phyloP scores from a whole-genome alignment of 2,797 vertebrate species.

The Myripristis jacobus region DNA sequence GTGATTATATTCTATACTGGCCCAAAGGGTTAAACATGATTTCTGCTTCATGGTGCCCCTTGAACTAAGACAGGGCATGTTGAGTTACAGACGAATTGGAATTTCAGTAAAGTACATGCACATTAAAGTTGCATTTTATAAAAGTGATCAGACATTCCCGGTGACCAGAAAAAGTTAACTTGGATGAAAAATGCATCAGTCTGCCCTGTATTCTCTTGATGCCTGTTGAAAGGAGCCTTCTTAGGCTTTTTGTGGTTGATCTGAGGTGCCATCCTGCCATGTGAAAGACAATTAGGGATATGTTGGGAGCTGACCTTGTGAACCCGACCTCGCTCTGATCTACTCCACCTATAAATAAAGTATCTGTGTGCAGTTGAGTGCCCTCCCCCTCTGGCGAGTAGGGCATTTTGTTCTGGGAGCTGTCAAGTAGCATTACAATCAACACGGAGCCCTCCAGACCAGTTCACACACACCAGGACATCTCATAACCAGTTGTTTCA shows the following conservation, averaged over 20 bases:
- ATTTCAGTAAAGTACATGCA: background rate
- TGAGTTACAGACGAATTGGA: background rate
- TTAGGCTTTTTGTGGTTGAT: constrained; percentile 33
- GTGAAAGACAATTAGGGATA: constrained; percentile 46
- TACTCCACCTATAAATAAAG: constrained; percentile 71
- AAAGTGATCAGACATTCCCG: background rate
- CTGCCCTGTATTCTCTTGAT: constrained; percentile 7
- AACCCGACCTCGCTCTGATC: constrained; percentile 53
- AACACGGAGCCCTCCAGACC: constrained; percentile 46
- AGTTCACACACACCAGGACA: constrained; percentile 22
- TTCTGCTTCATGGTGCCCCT: background rate
- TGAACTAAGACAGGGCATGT: background rate
- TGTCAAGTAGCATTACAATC: constrained; percentile 63
- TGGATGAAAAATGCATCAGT: constrained; percentile 18
- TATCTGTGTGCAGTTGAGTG: constrained; percentile 57
- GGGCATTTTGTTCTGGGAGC: constrained; percentile 71
- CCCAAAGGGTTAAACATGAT: no score
- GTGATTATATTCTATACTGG: no score
- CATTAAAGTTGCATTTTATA: background rate
- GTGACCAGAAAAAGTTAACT: background rate
- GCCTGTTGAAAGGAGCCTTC: constrained; percentile 15
- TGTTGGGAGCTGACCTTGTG: constrained; percentile 52
- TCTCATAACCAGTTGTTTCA: constrained; percentile 30
- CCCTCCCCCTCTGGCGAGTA: constrained; percentile 56
- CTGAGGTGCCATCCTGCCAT: constrained; percentile 38